Evolutionary conservation across 2,797 vertebrate species (phyloP).

Genomic region (Sebastolobus altivelis): DNA sequence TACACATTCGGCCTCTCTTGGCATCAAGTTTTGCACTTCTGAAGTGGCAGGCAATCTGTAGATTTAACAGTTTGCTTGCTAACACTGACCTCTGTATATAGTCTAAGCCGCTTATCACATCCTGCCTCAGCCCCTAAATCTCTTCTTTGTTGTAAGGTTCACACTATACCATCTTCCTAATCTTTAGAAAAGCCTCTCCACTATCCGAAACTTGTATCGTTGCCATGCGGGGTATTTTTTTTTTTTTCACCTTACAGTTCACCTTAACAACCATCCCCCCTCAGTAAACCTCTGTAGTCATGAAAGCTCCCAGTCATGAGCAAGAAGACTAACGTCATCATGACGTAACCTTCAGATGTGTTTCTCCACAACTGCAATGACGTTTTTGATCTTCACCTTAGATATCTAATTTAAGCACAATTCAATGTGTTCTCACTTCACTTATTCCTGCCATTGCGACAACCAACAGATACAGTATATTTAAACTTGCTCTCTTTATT

Average conservation of each 20-base stretch:
- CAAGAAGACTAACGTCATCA: neutral
- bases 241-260: conserved; percentile 7
- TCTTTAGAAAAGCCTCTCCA: conserved; percentile 48
- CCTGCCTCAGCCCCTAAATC: conserved; percentile 60
- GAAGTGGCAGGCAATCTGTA: conserved; percentile 31
- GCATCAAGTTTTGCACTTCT: conserved; percentile 23
- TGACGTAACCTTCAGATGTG: neutral
- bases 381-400: conserved; percentile 27
- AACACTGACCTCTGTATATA: conserved; percentile 44
- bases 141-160: conserved; percentile 59
- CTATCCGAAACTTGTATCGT: conserved; percentile 35
- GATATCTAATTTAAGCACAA: neutral
- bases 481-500: conserved; percentile 1
- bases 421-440: neutral
- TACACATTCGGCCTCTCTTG: conserved; percentile 28
- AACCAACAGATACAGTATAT: neutral
- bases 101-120: conserved; percentile 66
- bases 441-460: neutral
- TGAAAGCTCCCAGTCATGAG: neutral
- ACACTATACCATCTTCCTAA: conserved; percentile 52
- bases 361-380: neutral
- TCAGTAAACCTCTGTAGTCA: conserved; percentile 1
- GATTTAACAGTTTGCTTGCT: conserved; percentile 34
- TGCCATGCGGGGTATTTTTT: neutral
- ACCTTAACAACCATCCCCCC: conserved; percentile 8